Evolutionary conservation across 2,797 vertebrate genomes (phyloP).

Genomic region (Spea hammondii): DNA sequence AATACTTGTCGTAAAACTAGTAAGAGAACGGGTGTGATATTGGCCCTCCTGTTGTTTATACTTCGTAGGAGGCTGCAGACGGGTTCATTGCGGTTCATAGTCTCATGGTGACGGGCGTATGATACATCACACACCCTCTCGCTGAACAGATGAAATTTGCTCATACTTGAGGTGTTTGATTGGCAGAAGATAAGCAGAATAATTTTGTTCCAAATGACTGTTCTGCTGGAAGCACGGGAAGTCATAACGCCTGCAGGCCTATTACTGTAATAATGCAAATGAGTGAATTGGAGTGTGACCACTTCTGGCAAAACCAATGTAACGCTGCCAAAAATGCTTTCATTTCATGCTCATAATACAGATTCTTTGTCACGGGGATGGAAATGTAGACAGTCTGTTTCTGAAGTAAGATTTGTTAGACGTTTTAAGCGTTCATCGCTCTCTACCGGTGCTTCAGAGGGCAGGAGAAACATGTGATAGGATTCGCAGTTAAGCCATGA

Average conservation of each 20-base stretch:
- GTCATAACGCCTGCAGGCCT: constrained; percentile 69
- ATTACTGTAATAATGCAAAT: constrained; percentile 67
- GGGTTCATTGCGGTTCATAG: constrained; percentile 60
- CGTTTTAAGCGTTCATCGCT: neutral
- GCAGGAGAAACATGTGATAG: neutral
- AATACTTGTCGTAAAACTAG: too few relatives aligned
- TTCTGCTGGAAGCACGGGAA: constrained; percentile 68
- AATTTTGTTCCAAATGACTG: constrained; percentile 68
- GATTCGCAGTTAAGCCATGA: too few relatives aligned
- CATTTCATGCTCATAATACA: constrained; percentile 40
- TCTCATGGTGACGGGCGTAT: constrained; percentile 67
- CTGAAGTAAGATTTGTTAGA: neutral
- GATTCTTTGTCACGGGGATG: neutral
- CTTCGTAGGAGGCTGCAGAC: constrained; percentile 55
- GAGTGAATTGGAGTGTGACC: constrained; percentile 59
- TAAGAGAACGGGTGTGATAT: too few relatives aligned
- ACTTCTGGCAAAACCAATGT: constrained; percentile 54
- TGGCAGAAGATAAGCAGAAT: constrained; percentile 74
- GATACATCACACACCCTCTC: constrained; percentile 62
- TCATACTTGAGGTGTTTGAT: constrained; percentile 71
- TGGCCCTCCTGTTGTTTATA: neutral
- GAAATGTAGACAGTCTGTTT: neutral
- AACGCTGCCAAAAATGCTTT: constrained; percentile 53
- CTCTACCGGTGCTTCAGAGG: neutral
- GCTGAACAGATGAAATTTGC: constrained; percentile 64